Conservation (phyloP, 2,888 invertebrate genomes). For the Zaprionus lineosus region DNA sequence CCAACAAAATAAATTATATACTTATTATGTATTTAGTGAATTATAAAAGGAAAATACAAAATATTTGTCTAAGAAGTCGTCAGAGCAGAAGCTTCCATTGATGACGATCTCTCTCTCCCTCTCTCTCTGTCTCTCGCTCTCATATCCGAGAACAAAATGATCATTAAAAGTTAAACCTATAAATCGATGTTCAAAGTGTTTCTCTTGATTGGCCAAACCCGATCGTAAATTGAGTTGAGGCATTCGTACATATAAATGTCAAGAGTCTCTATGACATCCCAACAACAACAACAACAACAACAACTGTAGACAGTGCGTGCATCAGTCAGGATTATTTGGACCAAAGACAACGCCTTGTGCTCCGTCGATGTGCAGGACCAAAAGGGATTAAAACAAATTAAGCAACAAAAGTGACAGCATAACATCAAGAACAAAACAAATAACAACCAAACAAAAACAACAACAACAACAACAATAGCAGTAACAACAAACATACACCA, state of each 20-base stretch:
- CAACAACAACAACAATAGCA: slow-evolving; percentile 22
- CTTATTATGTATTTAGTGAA: slow-evolving; percentile 47
- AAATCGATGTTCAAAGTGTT: slow-evolving; percentile 46
- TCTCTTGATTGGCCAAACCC: slow-evolving; percentile 24
- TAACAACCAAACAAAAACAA: slow-evolving; percentile 26
- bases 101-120: slow-evolving; percentile 34
- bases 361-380: too few relatives aligned
- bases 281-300: slow-evolving; percentile 8
- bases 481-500: slow-evolving; percentile 54
- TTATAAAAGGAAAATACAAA: slow-evolving; percentile 28
- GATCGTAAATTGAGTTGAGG: slow-evolving; percentile 42
- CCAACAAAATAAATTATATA: slow-evolving; percentile 21
- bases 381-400: too few relatives aligned
- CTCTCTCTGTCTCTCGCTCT: too few relatives aligned
- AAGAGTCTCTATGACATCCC: slow-evolving; percentile 9
- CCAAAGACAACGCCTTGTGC: too few relatives aligned
- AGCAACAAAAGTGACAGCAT: slow-evolving; percentile 6
- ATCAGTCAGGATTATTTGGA: too few relatives aligned
- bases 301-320: too few relatives aligned
- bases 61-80: slow-evolving; percentile 13
- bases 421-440: slow-evolving; percentile 21
- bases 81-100: slow-evolving; percentile 17
- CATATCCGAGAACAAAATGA: slow-evolving; percentile 20
- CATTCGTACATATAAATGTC: slow-evolving; percentile 17
- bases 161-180: slow-evolving; percentile 38